Conservation (phyloP, 2,888 invertebrate genomes). For the Serripes groenlandicus region DNA sequence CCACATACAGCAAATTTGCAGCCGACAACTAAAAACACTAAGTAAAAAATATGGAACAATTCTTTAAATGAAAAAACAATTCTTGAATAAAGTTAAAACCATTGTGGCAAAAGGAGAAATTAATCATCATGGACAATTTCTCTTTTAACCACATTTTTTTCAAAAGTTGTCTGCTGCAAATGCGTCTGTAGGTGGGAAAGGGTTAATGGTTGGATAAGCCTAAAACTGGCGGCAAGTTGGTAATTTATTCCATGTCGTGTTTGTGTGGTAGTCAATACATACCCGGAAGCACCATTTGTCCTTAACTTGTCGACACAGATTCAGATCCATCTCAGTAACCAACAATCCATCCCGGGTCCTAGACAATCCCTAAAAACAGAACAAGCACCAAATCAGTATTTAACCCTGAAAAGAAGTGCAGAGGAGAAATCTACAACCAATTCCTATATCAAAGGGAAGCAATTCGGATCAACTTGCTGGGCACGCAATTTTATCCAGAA, state of each 20-base stretch:
- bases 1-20: too few species aligned
- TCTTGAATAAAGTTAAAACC: too few species aligned
- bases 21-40: too few species aligned
- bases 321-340: conserved; percentile 95
- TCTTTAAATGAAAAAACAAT: too few species aligned
- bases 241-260: too few species aligned
- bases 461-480: background rate
- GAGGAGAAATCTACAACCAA: background rate
- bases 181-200: too few species aligned
- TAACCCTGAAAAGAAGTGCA: background rate
- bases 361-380: conserved; percentile 90
- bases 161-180: too few species aligned
- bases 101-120: background rate
- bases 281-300: conserved; percentile 97
- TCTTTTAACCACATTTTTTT: background rate
- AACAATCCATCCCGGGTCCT: conserved; percentile 93
- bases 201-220: too few species aligned
- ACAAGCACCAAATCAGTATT: background rate
- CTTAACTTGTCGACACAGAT: conserved; percentile 96
- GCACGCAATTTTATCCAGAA: too few species aligned
- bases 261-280: conserved; percentile 78
- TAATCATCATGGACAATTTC: background rate
- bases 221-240: too few species aligned
- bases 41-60: too few species aligned
- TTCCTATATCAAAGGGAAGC: too few species aligned